phyloP scores from a whole-genome alignment of 2,888 invertebrate genomes.

The Abrostola tripartita region DNA sequence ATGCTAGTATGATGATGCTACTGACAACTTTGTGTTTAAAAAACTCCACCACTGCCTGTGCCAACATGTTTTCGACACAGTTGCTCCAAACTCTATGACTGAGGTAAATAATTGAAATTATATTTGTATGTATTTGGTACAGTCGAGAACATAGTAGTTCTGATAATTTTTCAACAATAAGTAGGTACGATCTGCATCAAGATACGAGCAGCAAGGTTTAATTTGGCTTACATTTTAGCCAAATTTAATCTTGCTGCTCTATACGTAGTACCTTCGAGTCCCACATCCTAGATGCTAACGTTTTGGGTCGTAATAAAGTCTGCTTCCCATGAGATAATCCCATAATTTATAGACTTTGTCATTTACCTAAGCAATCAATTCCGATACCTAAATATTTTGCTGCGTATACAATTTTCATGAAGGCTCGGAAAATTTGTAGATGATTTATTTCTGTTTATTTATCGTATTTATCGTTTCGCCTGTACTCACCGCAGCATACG shows the following conservation, averaged over 20 bases:
- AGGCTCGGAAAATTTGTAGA: not conserved
- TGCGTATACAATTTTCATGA: not conserved
- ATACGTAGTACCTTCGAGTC: too few relatives aligned
- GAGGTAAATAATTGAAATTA: not conserved
- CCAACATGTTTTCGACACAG: conserved; percentile 52
- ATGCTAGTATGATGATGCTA: conserved; percentile 72
- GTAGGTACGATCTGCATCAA: too few relatives aligned
- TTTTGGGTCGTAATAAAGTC: too few relatives aligned
- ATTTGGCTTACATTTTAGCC: too few relatives aligned
- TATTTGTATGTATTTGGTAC: conserved; percentile 17
- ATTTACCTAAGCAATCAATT: not conserved
- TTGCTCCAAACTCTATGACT: not conserved
- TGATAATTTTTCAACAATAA: not conserved
- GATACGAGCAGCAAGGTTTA: too few relatives aligned
- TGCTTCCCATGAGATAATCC: too few relatives aligned
- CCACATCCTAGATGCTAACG: too few relatives aligned
- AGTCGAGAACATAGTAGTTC: conserved; percentile 4
- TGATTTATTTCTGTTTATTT: conserved; percentile 4
- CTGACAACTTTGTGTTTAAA: conserved; percentile 73
- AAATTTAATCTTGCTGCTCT: too few relatives aligned
- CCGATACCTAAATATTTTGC: not conserved
- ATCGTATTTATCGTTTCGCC: conserved; percentile 13
- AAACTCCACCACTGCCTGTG: conserved; percentile 65
- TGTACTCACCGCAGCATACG: conserved; percentile 48
- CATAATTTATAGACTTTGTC: too few relatives aligned